phyloP scores from a whole-genome alignment of 2,797 vertebrate species.

The Cryptoblepharus egeriae region DNA sequence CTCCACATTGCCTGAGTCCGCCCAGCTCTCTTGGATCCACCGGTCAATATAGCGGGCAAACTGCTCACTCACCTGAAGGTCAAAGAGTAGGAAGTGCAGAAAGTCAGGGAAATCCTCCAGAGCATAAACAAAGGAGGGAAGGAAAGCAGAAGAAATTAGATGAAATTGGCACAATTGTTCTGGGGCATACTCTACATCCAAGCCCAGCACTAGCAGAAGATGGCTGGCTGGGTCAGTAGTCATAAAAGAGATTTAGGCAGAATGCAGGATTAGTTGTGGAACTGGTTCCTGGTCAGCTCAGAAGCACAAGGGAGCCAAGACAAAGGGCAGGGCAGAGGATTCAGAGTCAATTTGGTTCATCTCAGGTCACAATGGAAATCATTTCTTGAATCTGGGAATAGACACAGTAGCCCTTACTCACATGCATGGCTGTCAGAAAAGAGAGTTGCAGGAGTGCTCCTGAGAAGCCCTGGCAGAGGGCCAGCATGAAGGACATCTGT shows the following conservation, averaged over 20 bases:
- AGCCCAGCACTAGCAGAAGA: background rate
- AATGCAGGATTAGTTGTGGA: too few relatives aligned
- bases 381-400: background rate
- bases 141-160: background rate
- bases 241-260: too few relatives aligned
- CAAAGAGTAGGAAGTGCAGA: background rate
- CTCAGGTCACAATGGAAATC: background rate
- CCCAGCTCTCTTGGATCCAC: constrained; percentile 82
- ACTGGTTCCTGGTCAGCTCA: background rate
- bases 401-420: constrained; percentile 70
- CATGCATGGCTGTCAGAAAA: constrained; percentile 87
- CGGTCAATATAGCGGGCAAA: constrained; percentile 93
- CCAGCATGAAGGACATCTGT: constrained; percentile 86
- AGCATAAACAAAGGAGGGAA: too few relatives aligned
- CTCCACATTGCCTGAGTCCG: constrained; percentile 72
- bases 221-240: too few relatives aligned
- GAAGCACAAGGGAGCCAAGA: background rate
- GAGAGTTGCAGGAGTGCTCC: constrained; percentile 89
- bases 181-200: background rate
- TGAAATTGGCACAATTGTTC: too few relatives aligned
- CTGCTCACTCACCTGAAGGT: constrained; percentile 86
- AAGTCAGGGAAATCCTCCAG: background rate
- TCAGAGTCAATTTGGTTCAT: background rate
- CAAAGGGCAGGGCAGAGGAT: background rate
- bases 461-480: constrained; percentile 88